These are phyloP conservation scores for Prunella fulvescens DNA, from an alignment of 2,113 vertebrate species.

Conservation along the genomic window DNA sequence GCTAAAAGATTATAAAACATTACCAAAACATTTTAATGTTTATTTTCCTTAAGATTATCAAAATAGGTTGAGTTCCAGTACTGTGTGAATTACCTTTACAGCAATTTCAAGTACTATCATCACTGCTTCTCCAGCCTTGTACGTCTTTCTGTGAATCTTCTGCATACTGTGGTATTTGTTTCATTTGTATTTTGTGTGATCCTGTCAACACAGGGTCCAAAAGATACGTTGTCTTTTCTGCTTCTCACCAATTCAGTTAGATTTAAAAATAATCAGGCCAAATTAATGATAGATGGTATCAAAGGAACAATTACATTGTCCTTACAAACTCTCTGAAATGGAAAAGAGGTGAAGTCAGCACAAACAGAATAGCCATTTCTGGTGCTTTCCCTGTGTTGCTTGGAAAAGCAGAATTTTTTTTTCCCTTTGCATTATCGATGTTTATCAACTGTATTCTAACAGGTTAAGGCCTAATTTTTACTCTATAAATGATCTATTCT, in stretches of 20 bases:
- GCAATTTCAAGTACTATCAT: neutral
- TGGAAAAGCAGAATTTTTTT: neutral
- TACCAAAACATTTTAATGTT: neutral
- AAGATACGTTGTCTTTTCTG: neutral
- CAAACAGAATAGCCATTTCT: neutral
- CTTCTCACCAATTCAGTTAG: neutral
- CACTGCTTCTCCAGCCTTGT: neutral
- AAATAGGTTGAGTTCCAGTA: neutral
- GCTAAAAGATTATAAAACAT: neutral
- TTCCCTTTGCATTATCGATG: neutral
- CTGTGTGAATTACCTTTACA: neutral
- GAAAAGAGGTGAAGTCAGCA: neutral
- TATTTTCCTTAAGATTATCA: neutral
- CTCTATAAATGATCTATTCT: neutral
- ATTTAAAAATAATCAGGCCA: neutral
- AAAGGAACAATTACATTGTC: neutral
- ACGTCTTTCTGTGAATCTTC: neutral
- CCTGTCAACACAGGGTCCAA: neutral
- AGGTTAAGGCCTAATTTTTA: neutral
- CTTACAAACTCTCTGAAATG: neutral
- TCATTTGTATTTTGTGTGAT: neutral
- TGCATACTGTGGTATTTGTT: neutral
- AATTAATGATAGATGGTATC: neutral
- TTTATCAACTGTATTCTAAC: neutral
- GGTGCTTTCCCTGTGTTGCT: neutral